Base-by-base conservation (phyloP, 1,140 invertebrate species). In the Cotesia typhae region DNA sequence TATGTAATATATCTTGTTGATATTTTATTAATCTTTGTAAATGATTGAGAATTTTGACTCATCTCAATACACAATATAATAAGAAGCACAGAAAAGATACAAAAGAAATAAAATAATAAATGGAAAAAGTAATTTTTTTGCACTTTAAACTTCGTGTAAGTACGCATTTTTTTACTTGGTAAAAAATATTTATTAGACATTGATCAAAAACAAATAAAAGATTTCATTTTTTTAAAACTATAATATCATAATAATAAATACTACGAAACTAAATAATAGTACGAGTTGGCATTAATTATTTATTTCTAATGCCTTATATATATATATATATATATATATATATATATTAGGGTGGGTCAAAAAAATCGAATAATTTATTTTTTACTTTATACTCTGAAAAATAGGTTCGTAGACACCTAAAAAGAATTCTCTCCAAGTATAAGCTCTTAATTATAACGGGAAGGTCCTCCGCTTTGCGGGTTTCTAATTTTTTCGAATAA, bases 201-300 rank as follows among this genome's bases (percentile, higher is more conserved):
- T 80, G 74, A 76, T 47, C 41, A 47, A 47, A 47, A 71, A 76
- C 73, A 78, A 80, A 82, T 75, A 78, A 77, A 80, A 80, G 72
- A 68, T 52, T 72, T 67, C 47, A 72, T 47, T 72, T 65, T 72
- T 28, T 28, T 28, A 28, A 67, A 74, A 75, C 74, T 71, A 77
- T 80, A 80, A 81, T 76, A 78, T 76, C 70, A 73, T 80, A 78
- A 78, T 76, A 83, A 86, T 86, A 85, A 86, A 85, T 86, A 85
- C 76, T 81, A 83, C 76, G 77, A 70, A 80, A 80, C 80, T 81
- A 84, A 82, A 82, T 79, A 74, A 78, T 80, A 78, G 79, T 76
- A 78, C 69, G 69, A 74, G 75, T 70, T 77, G 72, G 74, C 69
- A 75, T 77, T 78, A 77, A 77, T 77, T 78, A 78, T 71, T 67